Evolutionary conservation across 2,888 invertebrate species (phyloP), one percentile per base, ranked within the genome.

Genomic region (Liodrosophila aerea): DNA sequence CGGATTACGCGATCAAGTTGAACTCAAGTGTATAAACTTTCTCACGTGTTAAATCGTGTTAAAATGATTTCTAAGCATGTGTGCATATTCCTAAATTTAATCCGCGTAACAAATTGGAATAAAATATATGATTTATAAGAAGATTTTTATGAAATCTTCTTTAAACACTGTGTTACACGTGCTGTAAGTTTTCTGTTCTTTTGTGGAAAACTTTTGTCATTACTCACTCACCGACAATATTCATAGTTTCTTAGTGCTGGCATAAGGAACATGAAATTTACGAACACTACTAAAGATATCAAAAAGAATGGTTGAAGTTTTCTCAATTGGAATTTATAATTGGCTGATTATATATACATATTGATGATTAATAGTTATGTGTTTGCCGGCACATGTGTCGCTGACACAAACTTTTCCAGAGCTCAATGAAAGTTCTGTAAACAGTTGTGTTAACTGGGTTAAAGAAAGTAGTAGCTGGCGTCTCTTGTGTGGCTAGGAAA

Each of bases 1-100:
- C 41, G 73, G 71, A 76, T 83, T 75, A 81, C 62, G 62, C 76
- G 63, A 80, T 83, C 76, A 74, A 74, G 54, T 69, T 60, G 36
- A 58, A 71, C 65, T 80, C 61, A 64, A 73, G 70, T 76, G 83
- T 69, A 57, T 76, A 77, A 70, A 70, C 67, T 60, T 60, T 18
- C 37, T 59, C 73, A 67, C 66, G 80, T 83, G 70, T 56, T 76
- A 76, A 73, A 75, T 62, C 59, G 45, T 18, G 8, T 34, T 46
- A 56, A 44, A 43, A 8, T 54, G 8, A 22, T 22, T 22, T 5
- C 22, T 4, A 22, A 22, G 22, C 22, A 22, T 22, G 22, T 22
- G 22, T 22, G 2, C 22, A 22, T 22, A 22, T 5, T 18, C n/a
- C 8, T 18, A 39, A 39, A 39, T 39, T 39, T 39, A 22, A 29